Conservation (phyloP, 37 sponge, comb jelly and placozoan genomes). For the Geodia barretti region DNA sequence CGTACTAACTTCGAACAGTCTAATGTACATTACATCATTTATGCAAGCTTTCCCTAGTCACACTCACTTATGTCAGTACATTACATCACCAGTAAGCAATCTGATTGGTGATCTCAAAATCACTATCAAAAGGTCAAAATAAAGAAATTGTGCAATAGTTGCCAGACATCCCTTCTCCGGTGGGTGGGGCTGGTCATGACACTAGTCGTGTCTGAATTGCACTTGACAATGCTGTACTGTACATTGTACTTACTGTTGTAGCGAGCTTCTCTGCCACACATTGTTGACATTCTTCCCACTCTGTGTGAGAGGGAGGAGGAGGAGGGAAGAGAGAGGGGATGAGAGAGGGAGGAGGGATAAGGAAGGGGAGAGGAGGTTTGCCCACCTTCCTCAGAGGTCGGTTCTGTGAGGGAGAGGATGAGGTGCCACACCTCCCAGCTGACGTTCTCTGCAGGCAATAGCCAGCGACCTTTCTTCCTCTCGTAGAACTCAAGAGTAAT, state of each 20-base stretch:
- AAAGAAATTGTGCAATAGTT: no score
- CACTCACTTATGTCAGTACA: no score
- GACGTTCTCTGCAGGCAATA: conserved; percentile 71
- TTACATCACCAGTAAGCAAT: no score
- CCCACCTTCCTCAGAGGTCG: conserved; percentile 62
- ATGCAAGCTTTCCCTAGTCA: no score
- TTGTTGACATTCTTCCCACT: conserved; percentile 24
- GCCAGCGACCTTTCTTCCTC: conserved; percentile 86
- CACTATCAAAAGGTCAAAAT: no score
- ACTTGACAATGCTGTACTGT: no score
- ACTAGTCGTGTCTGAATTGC: no score
- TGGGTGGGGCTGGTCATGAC: no score
- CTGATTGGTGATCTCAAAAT: no score
- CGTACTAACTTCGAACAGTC: no score
- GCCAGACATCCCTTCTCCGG: no score
- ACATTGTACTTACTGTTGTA: conserved; percentile 1
- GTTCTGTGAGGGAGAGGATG: conserved; percentile 25
- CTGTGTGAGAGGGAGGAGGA: conserved; percentile 6
- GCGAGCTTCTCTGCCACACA: conserved; percentile 15
- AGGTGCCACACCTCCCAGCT: conserved; percentile 84
- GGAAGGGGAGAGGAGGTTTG: neutral
- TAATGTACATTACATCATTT: no score
- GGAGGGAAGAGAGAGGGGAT: neutral
- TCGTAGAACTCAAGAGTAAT: conserved; percentile 91
- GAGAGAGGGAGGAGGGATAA: neutral